Evolutionary conservation across 1,140 invertebrate genomes (phyloP).

Genomic region (Berghia stephanieae): DNA sequence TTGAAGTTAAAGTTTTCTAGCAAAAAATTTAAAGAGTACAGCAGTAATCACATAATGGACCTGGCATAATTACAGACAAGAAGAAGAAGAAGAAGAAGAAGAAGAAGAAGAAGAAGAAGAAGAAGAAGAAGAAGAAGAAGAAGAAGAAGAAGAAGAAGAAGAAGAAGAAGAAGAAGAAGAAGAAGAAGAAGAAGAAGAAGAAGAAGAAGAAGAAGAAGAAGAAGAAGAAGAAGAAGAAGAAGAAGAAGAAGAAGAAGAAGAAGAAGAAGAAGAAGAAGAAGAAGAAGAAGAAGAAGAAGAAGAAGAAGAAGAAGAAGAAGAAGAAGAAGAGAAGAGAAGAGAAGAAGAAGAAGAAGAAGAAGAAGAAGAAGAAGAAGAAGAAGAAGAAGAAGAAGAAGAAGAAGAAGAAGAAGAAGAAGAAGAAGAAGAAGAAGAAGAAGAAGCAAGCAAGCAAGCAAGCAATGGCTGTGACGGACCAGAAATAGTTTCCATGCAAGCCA

Average conservation of each 20-base stretch:
- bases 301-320: neutral
- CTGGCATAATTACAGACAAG: no score
- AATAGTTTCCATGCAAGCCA: neutral
- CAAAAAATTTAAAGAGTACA: no score
- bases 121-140: neutral
- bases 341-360: neutral
- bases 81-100: neutral
- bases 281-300: constrained; percentile 13
- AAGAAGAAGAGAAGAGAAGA: neutral
- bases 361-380: neutral
- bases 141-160: constrained; percentile 16
- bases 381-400: neutral
- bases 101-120: constrained; percentile 14
- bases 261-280: no score
- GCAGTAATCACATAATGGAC: no score
- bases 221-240: no score
- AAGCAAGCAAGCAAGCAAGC: neutral
- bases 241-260: no score
- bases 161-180: no score
- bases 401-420: neutral
- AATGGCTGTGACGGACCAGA: neutral
- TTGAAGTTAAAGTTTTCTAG: no score
- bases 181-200: no score
- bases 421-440: neutral
- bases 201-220: no score